Conservation (phyloP, 2,113 vertebrate species). For the Chloroceryle aenea region DNA sequence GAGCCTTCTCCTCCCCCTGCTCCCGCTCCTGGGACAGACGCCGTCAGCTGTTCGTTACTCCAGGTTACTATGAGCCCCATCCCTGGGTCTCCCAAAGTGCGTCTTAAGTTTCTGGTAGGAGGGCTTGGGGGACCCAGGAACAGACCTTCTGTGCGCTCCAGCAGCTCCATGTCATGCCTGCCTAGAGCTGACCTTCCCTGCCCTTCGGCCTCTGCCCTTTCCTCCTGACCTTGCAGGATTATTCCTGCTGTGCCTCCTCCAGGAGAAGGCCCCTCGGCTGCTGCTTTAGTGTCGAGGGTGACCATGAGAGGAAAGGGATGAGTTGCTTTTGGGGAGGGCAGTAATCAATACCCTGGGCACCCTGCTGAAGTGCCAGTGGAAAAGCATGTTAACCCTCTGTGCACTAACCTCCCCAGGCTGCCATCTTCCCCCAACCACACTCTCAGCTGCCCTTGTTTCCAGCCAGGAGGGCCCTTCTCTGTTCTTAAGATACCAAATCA, state of each 20-base stretch:
- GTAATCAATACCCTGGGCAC: conserved; percentile 55
- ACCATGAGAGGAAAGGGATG: background rate
- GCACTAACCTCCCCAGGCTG: background rate
- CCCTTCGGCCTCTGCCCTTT: conserved; percentile 64
- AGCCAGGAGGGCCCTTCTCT: background rate
- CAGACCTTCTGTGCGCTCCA: background rate
- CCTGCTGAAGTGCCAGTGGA: background rate
- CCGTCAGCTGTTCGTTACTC: background rate
- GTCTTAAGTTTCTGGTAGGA: conserved; percentile 63
- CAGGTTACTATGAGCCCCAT: background rate
- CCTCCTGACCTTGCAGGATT: conserved; percentile 43
- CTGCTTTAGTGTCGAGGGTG: conserved; percentile 14
- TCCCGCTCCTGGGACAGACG: background rate
- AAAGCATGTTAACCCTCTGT: background rate
- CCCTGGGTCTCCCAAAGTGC: conserved; percentile 35
- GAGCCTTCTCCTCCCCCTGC: background rate
- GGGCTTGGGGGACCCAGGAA: background rate
- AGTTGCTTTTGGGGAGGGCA: conserved; percentile 49
- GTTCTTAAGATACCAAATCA: background rate
- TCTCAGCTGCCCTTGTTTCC: background rate
- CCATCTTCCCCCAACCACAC: background rate
- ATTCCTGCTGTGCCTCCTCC: conserved; percentile 50
- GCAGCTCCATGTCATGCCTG: background rate
- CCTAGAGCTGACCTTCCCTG: conserved; percentile 40
- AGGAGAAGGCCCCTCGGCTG: conserved; percentile 40